Base-by-base conservation (phyloP, 2,888 invertebrate genomes). In the Hylaea fasciaria region DNA sequence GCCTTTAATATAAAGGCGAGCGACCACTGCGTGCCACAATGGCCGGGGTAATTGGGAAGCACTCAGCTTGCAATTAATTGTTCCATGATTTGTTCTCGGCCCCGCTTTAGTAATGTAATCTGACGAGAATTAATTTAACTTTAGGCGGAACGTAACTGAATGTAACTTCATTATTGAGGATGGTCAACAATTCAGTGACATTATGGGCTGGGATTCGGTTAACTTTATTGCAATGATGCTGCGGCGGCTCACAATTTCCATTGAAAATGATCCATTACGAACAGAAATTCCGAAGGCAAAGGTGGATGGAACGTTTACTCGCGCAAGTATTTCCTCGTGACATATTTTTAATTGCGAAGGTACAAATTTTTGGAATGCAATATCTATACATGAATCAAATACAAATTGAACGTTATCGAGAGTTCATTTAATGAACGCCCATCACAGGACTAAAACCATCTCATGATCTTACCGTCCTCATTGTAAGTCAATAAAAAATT, bases 61-160 rank as follows among this genome's bases (percentile, higher is more conserved):
- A 53, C 61, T 57, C 57, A 14, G 49, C 57, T 56, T 61, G 62
- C 64, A 56, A 68, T 68, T 68, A 68, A 68, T 65, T 65, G 65
- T 65, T 64, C 62, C 54, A 56, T 55, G 59, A 61, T 64, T 59
- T 63, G 65, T 61, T 63, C 57, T 54, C 54, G 49, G 62, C 45
- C 29, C 11, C 35, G 14, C 52, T 32, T 32, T 10, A 35, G 43
- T 28, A 58, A 52, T 48, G 41, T 43, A 41, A 12, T 16, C 51
- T 41, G 41, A 52, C 43, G 47, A 43, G 58, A 58, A 52, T 58
- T 58, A 52, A 58, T 58, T 52, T 52, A 58, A 58, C 41, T 58
- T 52, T 43, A 43, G 14, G 35, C 32, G 32, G 46, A 14, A 12
- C 39, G 22, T 45, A 35, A 46, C 32, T 57, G 41, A 57, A 22